Percentiles rank a stretch among this genome's conserved stretches.
phyloP scores from a whole-genome alignment of 2,888 invertebrate genomes.

The Clistopyga incitator region DNA sequence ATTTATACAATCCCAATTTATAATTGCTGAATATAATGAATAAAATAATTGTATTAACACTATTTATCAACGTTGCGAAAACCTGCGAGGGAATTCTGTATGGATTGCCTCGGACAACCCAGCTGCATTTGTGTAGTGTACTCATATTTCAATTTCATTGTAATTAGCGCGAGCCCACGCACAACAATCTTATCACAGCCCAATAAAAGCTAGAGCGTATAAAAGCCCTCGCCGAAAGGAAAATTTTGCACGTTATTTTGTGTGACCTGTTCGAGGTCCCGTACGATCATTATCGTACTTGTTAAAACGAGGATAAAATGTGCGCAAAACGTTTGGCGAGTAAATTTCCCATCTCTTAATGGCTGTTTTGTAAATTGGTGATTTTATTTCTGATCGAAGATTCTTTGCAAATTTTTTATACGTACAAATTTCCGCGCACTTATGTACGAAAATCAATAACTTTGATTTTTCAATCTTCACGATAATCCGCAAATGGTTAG shows the following conservation, averaged over 20 bases:
- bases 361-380: background rate
- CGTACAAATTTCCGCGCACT: no score
- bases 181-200: slow-evolving; percentile 40
- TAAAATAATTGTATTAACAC: background rate
- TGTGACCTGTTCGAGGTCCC: slow-evolving; percentile 9
- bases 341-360: background rate
- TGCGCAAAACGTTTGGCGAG: slow-evolving; percentile 7
- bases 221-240: slow-evolving; percentile 38
- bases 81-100: background rate
- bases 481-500: slow-evolving; percentile 3
- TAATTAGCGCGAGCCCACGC: slow-evolving; percentile 10
- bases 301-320: slow-evolving; percentile 6
- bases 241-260: slow-evolving; percentile 19
- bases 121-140: background rate
- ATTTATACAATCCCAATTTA: no score
- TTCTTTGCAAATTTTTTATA: no score
- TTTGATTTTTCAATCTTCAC: no score
- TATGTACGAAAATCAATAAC: no score
- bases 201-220: slow-evolving; percentile 30
- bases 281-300: slow-evolving; percentile 4
- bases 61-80: background rate
- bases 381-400: background rate
- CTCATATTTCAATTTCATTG: background rate
- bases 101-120: background rate
- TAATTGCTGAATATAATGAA: no score